Conservation (phyloP, 2,797 vertebrate genomes). For the Anniella stebbinsi region DNA sequence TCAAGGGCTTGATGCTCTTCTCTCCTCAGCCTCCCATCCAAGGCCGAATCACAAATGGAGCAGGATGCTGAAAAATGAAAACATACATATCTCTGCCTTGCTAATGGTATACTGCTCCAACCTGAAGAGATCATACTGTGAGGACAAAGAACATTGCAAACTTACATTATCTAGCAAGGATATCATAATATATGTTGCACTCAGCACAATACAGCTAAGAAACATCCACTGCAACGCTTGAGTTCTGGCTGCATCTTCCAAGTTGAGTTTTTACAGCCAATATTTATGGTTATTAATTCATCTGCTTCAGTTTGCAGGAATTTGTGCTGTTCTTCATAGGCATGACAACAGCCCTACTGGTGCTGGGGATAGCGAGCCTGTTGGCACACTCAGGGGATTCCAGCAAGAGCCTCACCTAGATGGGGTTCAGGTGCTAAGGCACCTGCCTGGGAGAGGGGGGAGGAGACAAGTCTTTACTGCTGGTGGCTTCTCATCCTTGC, state of each 20-base stretch:
- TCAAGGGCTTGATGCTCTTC: not conserved
- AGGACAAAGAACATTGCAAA: not conserved
- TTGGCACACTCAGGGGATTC: not conserved
- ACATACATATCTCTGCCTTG: not conserved
- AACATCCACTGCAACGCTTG: not conserved
- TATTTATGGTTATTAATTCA: slow-evolving; percentile 10
- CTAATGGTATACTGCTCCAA: not conserved
- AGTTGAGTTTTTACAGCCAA: not conserved
- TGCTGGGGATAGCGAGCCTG: not conserved
- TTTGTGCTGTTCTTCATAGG: not conserved
- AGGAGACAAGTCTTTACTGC: not conserved
- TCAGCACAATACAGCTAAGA: not conserved
- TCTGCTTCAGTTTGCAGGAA: not conserved
- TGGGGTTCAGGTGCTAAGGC: not conserved
- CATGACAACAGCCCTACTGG: not conserved
- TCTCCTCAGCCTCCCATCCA: too few relatives aligned
- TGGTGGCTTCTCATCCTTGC: slow-evolving; percentile 11
- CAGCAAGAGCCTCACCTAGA: not conserved
- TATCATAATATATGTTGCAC: not conserved
- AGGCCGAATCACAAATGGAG: not conserved
- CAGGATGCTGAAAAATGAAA: not conserved
- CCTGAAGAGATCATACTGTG: not conserved
- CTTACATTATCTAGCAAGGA: not conserved
- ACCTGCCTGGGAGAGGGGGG: not conserved
- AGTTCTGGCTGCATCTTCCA: not conserved